Conservation (phyloP, 2,797 vertebrate genomes). For the Sebastes baramenuke region DNA sequence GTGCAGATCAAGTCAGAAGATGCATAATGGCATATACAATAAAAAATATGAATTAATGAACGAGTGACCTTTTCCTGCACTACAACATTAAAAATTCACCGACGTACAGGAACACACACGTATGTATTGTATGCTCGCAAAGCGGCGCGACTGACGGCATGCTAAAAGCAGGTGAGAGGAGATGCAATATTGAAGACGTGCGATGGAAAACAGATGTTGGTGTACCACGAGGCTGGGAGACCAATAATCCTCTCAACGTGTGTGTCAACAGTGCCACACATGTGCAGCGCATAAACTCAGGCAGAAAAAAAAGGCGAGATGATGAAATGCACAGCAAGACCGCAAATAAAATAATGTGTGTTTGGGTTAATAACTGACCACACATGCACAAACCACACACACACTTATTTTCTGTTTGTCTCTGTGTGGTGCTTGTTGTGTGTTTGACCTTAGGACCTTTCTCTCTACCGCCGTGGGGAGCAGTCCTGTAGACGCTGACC, state of each 20-base stretch:
- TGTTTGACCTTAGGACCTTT: slow-evolving; percentile 50
- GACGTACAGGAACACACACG: not conserved
- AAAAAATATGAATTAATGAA: not conserved
- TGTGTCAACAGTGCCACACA: slow-evolving; percentile 9
- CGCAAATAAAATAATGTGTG: not conserved
- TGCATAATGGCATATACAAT: not conserved
- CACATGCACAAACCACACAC: not conserved
- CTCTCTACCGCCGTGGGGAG: slow-evolving; percentile 5
- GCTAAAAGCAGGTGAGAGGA: slow-evolving; percentile 55
- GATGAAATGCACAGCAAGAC: not conserved
- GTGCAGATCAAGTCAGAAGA: not conserved
- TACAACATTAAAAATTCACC: not conserved
- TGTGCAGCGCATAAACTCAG: not conserved
- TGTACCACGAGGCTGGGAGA: slow-evolving; percentile 8
- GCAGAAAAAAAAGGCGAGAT: not conserved
- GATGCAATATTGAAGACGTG: slow-evolving; percentile 46
- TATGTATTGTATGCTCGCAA: slow-evolving; percentile 9
- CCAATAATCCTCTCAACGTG: slow-evolving; percentile 20
- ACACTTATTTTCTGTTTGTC: not conserved
- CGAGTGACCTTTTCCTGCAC: not conserved
- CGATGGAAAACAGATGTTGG: slow-evolving; percentile 60
- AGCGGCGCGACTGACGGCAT: not conserved
- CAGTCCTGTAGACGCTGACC: slow-evolving; percentile 37
- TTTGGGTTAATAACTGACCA: not conserved
- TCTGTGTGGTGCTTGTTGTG: not conserved